Conservation (phyloP, 2,797 vertebrate species). For the Lutjanus argentimaculatus region DNA sequence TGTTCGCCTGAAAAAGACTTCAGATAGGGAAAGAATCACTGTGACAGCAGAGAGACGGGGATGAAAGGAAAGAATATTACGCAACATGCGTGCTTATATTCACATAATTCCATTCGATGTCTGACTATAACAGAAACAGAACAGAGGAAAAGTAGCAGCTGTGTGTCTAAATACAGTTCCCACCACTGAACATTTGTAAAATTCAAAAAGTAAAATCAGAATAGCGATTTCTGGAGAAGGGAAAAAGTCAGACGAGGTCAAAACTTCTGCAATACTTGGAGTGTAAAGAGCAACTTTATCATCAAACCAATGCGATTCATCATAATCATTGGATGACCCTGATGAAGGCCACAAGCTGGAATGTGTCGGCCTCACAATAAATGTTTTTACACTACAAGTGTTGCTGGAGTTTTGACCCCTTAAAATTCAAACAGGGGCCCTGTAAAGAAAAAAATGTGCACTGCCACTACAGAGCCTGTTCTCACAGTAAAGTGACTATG, state of each 20-base stretch:
- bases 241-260: not conserved
- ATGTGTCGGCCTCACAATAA: not conserved
- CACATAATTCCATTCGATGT: conserved; percentile 12
- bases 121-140: conserved; percentile 16
- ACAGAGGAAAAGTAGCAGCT: not conserved
- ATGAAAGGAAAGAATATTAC: conserved; percentile 17
- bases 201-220: not conserved
- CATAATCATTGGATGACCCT: not conserved
- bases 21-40: not conserved
- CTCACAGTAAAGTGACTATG: not conserved
- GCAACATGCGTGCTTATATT: not conserved
- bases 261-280: not conserved
- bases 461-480: not conserved
- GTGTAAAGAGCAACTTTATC: not conserved
- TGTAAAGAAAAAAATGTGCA: not conserved
- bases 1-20: not conserved
- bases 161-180: conserved; percentile 5
- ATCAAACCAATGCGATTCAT: not conserved
- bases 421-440: not conserved
- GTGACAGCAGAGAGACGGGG: not conserved
- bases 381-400: not conserved
- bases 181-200: conserved; percentile 4
- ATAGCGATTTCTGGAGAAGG: not conserved
- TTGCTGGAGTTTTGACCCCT: not conserved
- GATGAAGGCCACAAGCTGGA: too few species aligned